These are phyloP conservation scores for Anabas testudineus DNA, from an alignment of 2,797 vertebrate genomes.

Conservation along the genomic window DNA sequence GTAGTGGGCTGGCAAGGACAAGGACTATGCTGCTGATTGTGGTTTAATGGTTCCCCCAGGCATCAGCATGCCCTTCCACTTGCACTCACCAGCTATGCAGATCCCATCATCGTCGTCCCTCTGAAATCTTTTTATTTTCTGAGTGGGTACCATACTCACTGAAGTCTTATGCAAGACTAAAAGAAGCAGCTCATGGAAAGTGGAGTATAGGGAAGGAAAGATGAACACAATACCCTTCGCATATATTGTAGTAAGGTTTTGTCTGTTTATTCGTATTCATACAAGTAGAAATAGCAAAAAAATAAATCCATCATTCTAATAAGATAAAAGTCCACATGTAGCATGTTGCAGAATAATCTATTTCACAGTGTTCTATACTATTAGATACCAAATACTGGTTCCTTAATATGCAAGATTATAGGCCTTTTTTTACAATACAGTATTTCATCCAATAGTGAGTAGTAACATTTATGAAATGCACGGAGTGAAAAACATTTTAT, in stretches of 20 bases:
- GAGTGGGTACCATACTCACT: neutral
- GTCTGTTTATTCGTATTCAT: no score
- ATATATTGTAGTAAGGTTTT: neutral
- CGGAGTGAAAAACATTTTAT: no score
- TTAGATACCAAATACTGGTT: no score
- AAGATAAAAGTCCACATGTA: no score
- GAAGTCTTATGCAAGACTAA: neutral
- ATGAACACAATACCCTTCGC: neutral
- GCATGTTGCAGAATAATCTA: no score
- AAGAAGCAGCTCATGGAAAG: constrained; percentile 2
- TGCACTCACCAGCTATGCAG: neutral
- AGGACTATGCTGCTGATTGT: constrained; percentile 30
- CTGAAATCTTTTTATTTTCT: constrained; percentile 22
- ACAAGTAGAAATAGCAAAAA: no score
- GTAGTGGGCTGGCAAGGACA: constrained; percentile 20
- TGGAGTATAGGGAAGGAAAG: neutral
- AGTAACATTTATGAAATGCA: no score
- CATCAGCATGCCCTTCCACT: constrained; percentile 3
- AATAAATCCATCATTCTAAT: no score
- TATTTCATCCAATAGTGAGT: no score
- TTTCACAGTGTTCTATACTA: no score
- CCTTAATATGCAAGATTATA: no score
- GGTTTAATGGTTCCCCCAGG: constrained; percentile 41
- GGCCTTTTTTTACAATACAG: no score
- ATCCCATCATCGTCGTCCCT: constrained; percentile 11